These are phyloP conservation scores for Cantharis lateralis DNA, from an alignment of 2,888 invertebrate genomes.

Conservation along the genomic window DNA sequence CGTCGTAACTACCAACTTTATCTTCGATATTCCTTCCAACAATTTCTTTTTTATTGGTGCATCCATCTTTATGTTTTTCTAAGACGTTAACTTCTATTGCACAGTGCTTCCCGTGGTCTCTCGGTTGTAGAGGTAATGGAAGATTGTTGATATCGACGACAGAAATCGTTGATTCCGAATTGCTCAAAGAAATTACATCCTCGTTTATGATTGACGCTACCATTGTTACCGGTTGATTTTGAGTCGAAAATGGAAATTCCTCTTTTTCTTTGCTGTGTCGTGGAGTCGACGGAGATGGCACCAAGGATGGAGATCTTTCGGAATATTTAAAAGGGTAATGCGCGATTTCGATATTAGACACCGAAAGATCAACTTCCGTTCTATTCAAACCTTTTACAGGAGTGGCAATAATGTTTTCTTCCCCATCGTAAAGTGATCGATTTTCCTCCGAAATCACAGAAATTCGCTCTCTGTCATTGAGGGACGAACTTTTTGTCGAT, in stretches of 20 bases:
- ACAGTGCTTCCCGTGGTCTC: constrained; percentile 40
- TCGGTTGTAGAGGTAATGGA: constrained; percentile 3
- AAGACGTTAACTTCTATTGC: constrained; percentile 39
- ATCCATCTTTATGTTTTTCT: constrained; percentile 39
- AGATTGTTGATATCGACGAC: background rate
- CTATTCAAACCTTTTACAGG: background rate
- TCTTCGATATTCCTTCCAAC: constrained; percentile 33
- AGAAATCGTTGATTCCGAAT: background rate
- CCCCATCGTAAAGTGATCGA: background rate
- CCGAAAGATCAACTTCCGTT: background rate
- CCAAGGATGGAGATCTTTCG: background rate
- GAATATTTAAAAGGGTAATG: background rate
- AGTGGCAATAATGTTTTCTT: too few relatives aligned
- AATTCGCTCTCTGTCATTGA: background rate
- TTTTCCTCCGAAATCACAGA: background rate
- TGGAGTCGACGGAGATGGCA: background rate
- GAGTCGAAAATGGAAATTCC: background rate
- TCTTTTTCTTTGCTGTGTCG: background rate
- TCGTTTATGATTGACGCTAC: background rate
- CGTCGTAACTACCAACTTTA: constrained; percentile 37
- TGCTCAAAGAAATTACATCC: background rate
- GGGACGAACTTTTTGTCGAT: background rate
- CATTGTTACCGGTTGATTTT: background rate
- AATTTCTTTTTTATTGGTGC: constrained; percentile 32
- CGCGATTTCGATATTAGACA: background rate